A percentile compares a stretch with the other conserved stretches of the same genome.
Evolutionary conservation across 1,140 invertebrate genomes (phyloP).

Genomic region (Dreissena rostriformis): DNA sequence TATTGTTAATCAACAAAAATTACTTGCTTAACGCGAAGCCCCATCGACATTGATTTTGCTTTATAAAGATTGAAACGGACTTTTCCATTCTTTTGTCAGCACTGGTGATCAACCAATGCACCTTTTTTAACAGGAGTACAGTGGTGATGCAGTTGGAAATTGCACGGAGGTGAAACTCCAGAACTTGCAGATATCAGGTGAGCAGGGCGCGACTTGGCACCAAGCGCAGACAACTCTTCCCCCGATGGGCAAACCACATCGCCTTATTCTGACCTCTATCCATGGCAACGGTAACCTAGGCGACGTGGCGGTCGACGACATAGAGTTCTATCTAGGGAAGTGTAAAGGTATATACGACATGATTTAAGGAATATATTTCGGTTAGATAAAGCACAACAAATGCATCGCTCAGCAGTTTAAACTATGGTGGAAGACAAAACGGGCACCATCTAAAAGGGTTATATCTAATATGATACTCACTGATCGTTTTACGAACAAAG

Average conservation of each 20-base stretch:
- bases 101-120: too few species aligned
- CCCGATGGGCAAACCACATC: slow-evolving; percentile 12
- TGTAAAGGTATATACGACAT: slow-evolving; percentile 53
- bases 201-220: slow-evolving; percentile 47
- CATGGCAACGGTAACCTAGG: slow-evolving; percentile 80
- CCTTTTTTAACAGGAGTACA: neutral
- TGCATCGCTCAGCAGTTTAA: neutral
- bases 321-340: slow-evolving; percentile 34
- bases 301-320: slow-evolving; percentile 88
- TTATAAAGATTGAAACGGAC: too few species aligned
- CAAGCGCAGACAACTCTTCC: slow-evolving; percentile 65
- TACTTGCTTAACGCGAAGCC: too few species aligned
- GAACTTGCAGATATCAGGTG: slow-evolving; percentile 25
- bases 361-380: neutral
- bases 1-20: neutral
- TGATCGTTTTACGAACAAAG: neutral
- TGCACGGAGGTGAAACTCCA: neutral
- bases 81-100: too few species aligned
- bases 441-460: neutral
- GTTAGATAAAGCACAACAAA: slow-evolving; percentile 6
- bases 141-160: neutral
- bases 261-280: slow-evolving; percentile 60
- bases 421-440: neutral
- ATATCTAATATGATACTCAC: neutral
- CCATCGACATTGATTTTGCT: too few species aligned